Base-by-base conservation (phyloP, 2,113 vertebrate genomes). In the Sinocyclocheilus maitianheensis region DNA sequence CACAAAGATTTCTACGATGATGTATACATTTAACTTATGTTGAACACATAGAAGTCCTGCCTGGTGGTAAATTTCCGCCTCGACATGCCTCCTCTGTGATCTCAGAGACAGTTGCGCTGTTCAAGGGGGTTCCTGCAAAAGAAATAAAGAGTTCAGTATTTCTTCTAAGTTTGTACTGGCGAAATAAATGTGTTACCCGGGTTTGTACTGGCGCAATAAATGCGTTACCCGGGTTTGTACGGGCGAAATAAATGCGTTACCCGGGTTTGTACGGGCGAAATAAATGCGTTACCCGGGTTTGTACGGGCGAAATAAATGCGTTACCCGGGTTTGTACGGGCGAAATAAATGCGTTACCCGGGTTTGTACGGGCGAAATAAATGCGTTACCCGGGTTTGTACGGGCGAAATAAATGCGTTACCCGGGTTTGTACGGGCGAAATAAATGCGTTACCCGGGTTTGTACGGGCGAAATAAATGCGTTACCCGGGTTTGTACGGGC, bases 51-150 rank as follows among this genome's bases (percentile, higher is more conserved):
- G 96, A 84, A 97, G 84, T 81, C 95, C 96, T 40, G 95, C 94
- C 26, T 94, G 89, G 6, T 77, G 91, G 89, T 97, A 97, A 79
- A 92, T 75, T n/a, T 92, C 94, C 43, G 96, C 97, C 88, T 81
- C 78, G 86, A 89, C 96, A 96, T 1, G 96, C 96, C 74, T 93
- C 91, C 40, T 96, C 94, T 2, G 87, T 89, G 78, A 97, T 95
- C 63, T 95, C 93, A 14, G 93, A 84, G 89, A 97, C 58, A 3
- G 93, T 93, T 85, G 95, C 90, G 60, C 55, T 90, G 48, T 87
- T 91, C 51, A 94, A 88, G 0, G 97, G 96, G 2, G 95, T 94
- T 9, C 97, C 97, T 97, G 90, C 43, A 87, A 2, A 40, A 77
- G 20, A 87, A 87, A 67, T 22, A n/a, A 12, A 46, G 26, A 77